These are phyloP conservation scores for Alectoris magna DNA, from an alignment of 2,797 vertebrate genomes.

Conservation along the genomic window DNA sequence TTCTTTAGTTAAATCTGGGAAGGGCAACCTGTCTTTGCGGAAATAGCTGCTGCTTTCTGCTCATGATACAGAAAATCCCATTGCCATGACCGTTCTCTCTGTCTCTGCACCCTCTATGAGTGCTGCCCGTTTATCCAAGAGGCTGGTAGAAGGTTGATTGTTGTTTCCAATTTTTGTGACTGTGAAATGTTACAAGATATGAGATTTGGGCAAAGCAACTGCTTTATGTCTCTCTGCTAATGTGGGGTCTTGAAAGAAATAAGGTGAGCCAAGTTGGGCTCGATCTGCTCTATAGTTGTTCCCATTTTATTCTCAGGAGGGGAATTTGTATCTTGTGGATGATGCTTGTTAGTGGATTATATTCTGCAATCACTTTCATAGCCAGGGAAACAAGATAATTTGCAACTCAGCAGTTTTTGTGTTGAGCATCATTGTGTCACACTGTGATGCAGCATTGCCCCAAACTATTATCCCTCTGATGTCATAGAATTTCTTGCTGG, in stretches of 20 bases:
- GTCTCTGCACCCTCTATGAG: not conserved
- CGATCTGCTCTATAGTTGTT: fast-evolving
- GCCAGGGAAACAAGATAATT: not conserved
- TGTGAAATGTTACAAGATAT: not conserved
- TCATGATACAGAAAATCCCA: not conserved
- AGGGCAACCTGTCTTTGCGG: not conserved
- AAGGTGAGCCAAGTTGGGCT: not conserved
- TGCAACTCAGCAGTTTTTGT: not conserved
- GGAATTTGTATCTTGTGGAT: not conserved
- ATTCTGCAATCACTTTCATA: not conserved
- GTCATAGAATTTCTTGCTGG: not conserved
- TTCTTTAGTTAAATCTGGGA: not conserved
- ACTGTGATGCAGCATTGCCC: not conserved
- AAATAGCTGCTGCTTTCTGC: not conserved
- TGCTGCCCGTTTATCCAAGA: not conserved
- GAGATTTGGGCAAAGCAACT: not conserved
- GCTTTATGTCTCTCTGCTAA: not conserved
- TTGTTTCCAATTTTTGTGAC: not conserved
- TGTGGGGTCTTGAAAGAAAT: not conserved
- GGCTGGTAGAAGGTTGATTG: not conserved
- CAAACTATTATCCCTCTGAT: not conserved
- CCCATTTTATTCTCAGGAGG: not conserved
- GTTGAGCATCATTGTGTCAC: fast-evolving
- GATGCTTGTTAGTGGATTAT: not conserved
- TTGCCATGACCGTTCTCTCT: not conserved